Conservation (phyloP, 1,140 invertebrate genomes). For the Zophobas atratus region DNA sequence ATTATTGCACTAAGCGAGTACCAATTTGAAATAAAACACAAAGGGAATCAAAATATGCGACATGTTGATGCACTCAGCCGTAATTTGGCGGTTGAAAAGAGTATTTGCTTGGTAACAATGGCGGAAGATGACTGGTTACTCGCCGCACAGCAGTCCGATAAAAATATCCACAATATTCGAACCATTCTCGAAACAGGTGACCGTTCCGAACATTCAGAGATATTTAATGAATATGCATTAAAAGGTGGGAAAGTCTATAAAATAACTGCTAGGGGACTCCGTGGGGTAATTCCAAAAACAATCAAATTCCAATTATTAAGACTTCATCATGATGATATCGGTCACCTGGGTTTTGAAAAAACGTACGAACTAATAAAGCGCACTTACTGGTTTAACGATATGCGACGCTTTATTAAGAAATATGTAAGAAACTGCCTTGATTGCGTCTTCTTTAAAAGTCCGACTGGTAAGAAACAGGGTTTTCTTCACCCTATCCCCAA, state of each 20-base stretch:
- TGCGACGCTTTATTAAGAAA: slow-evolving; percentile 48
- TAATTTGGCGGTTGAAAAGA: slow-evolving; percentile 1
- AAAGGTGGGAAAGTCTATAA: slow-evolving; percentile 40
- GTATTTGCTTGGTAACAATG: neutral
- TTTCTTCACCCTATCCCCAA: slow-evolving; percentile 47
- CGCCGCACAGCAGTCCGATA: slow-evolving; percentile 5
- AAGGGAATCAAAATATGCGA: slow-evolving; percentile 51
- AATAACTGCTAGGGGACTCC: slow-evolving; percentile 1
- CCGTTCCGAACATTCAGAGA: slow-evolving; percentile 1
- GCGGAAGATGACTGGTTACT: slow-evolving; percentile 43
- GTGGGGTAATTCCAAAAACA: slow-evolving; percentile 16
- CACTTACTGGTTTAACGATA: slow-evolving; percentile 42
- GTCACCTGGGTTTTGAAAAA: slow-evolving; percentile 13
- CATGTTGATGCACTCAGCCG: slow-evolving; percentile 55
- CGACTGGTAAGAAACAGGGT: slow-evolving; percentile 35
- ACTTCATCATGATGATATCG: slow-evolving; percentile 48
- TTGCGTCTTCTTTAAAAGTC: slow-evolving; percentile 30
- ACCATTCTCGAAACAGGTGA: slow-evolving; percentile 4
- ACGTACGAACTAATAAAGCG: slow-evolving; percentile 32
- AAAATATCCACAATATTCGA: slow-evolving; percentile 18
- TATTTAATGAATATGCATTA: slow-evolving; percentile 16
- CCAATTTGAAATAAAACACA: slow-evolving; percentile 57
- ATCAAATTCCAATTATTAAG: slow-evolving; percentile 23
- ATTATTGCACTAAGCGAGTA: slow-evolving; percentile 58
- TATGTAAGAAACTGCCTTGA: slow-evolving; percentile 34